Evolutionary conservation across 2,888 invertebrate genomes (phyloP).

Genomic region (Drosophila acutilabella): DNA sequence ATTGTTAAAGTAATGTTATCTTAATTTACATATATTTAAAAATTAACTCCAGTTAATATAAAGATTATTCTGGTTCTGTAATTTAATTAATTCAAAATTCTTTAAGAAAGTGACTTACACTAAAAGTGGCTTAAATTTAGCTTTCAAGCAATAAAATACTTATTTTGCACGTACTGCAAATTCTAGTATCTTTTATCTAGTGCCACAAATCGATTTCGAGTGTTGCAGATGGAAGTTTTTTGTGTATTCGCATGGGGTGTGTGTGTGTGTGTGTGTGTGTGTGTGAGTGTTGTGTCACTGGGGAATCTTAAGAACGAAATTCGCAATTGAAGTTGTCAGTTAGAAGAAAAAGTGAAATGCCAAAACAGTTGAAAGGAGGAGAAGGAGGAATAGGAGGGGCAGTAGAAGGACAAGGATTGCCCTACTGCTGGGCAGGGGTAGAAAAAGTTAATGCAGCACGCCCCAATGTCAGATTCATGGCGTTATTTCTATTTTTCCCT

Average conservation of each 20-base stretch:
- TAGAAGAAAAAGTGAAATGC: slow-evolving; percentile 42
- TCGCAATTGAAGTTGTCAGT: slow-evolving; percentile 54
- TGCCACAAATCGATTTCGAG: slow-evolving; percentile 41
- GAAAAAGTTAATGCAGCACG: slow-evolving; percentile 39
- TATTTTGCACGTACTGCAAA: slow-evolving; percentile 8
- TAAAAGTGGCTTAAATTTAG: not conserved
- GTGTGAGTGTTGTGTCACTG: slow-evolving; percentile 33
- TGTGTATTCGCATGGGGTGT: slow-evolving; percentile 36
- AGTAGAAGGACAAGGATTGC: too few relatives aligned
- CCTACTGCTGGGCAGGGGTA: not conserved
- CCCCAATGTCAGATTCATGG: slow-evolving; percentile 64
- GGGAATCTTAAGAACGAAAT: slow-evolving; percentile 50
- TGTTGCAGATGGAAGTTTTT: slow-evolving; percentile 12
- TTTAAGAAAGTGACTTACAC: not conserved
- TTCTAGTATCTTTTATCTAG: not conserved
- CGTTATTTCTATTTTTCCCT: not conserved
- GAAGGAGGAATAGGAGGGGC: not conserved
- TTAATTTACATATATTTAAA: too few relatives aligned
- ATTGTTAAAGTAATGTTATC: too few relatives aligned
- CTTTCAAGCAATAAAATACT: not conserved
- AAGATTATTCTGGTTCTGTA: too few relatives aligned
- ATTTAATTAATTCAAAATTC: not conserved
- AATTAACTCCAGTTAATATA: too few relatives aligned
- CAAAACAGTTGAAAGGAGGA: slow-evolving; percentile 31
- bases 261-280: too few relatives aligned